Base-by-base conservation (phyloP, 1,140 invertebrate genomes). In the Mamestra configurata region DNA sequence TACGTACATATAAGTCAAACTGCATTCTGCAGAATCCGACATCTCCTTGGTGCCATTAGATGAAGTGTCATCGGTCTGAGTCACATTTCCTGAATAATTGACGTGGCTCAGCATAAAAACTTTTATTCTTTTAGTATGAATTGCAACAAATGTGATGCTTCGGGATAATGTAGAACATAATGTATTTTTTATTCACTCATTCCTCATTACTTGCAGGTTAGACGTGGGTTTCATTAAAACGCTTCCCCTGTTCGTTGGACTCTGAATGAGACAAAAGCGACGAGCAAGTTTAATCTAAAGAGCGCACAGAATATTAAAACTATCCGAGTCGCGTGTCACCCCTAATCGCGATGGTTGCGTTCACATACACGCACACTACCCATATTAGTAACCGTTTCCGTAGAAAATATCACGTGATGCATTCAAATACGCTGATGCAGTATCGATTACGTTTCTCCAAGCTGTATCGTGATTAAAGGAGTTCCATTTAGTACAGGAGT, bases 271-370 rank as follows among this genome's bases (percentile, higher is more conserved):
- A 80, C 79, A 76, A 80, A 79, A 61, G 55, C 24, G 43, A 40
- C 46, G 70, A 71, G 55, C 20, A 64, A 68, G 57, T 75, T 64
- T 79, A 79, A 79, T 79, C 79, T 79, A 75, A 73, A 77, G 57
- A 76, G 79, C 71, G 79, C 51, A 20, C 51, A 49, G 79, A 68
- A 80, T 80, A 80, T 80, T 76, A 80, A 76, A 73, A 77, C 64
- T 71, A 73, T 61, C 59, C 31, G 64, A 57, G 66, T 57, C 66
- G 75, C 66, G 37, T 81, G 64, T 77, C 35, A 55, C 55, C 53
- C 66, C 22, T 53, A 70, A 78, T 70, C 77, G 49, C 51, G 31
- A n/a, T 31, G 53, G 27, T 20, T 70, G 77, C 77, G 46, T 78
- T 78, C 64, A 55, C 51, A 31, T 22, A 55, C 77, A 70, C 77